A percentile compares a stretch with the other conserved stretches of the same genome.
Conservation (phyloP, 2,888 invertebrate species). For the Hypercompe scribonia region DNA sequence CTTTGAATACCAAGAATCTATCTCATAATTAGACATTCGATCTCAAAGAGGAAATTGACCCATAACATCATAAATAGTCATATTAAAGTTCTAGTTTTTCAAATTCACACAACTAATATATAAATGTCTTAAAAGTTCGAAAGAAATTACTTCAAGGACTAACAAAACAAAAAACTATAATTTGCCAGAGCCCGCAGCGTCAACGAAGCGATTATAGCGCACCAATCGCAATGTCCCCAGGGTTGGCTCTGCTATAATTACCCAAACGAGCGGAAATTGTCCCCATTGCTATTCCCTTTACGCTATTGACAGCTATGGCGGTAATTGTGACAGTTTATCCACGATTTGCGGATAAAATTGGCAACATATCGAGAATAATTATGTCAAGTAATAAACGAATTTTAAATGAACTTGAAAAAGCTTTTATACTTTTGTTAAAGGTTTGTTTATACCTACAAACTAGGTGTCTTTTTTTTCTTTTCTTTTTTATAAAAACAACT, state of each 20-base stretch:
- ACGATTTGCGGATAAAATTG: slow-evolving; percentile 42
- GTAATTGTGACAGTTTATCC: slow-evolving; percentile 48
- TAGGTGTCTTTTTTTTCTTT: not conserved
- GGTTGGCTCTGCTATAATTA: slow-evolving; percentile 44
- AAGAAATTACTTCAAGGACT: not conserved
- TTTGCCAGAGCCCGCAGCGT: slow-evolving; percentile 14
- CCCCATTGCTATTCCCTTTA: slow-evolving; percentile 49
- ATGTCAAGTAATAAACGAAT: slow-evolving; percentile 42
- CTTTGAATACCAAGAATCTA: not conserved
- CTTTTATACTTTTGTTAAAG: not conserved
- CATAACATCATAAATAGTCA: not conserved
- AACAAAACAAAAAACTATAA: slow-evolving; percentile 4
- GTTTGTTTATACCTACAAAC: not conserved
- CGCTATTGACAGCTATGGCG: slow-evolving; percentile 43
- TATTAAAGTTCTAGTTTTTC: too few species aligned
- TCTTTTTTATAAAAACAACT: too few species aligned
- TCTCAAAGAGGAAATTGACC: not conserved
- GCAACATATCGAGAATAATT: slow-evolving; percentile 33
- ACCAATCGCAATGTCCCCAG: slow-evolving; percentile 40
- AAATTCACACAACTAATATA: too few species aligned
- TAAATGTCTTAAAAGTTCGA: not conserved
- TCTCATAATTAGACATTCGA: not conserved
- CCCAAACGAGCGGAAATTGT: slow-evolving; percentile 38
- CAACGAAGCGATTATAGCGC: slow-evolving; percentile 38
- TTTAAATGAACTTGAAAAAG: slow-evolving; percentile 30